Percentiles rank a stretch among this genome's conserved stretches.
phyloP scores from a whole-genome alignment of 2,113 vertebrate species.

The Conger conger region DNA sequence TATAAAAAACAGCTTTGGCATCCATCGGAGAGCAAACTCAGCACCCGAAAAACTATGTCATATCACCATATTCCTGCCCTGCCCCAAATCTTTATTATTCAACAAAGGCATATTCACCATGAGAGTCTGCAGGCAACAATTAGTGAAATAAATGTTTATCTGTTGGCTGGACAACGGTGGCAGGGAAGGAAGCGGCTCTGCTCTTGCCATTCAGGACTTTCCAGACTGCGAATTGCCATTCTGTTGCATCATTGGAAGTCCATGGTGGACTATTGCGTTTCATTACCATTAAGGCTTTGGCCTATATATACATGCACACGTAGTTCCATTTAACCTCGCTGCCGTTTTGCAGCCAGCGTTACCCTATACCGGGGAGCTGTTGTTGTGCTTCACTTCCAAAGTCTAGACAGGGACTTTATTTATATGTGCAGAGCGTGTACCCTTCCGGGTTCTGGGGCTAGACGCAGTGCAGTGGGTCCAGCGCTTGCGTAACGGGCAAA shows the following conservation, averaged over 20 bases:
- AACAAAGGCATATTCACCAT: background rate
- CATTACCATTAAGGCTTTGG: constrained; percentile 35
- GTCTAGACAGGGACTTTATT: constrained; percentile 35
- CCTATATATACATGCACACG: constrained; percentile 34
- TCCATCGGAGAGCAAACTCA: too few relatives aligned
- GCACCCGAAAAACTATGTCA: too few relatives aligned
- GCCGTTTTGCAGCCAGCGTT: background rate
- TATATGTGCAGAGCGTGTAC: constrained; percentile 5
- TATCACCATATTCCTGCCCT: too few relatives aligned
- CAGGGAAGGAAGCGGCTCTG: background rate
- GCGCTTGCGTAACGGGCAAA: constrained; percentile 19
- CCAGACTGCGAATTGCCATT: constrained; percentile 39
- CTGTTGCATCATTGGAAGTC: constrained; percentile 47
- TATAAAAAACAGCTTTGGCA: too few relatives aligned
- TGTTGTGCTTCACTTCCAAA: constrained; percentile 1
- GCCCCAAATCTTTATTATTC: constrained; percentile 29
- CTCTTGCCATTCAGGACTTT: constrained; percentile 41
- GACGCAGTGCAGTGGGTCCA: constrained; percentile 7
- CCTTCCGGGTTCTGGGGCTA: background rate
- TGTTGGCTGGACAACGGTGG: constrained; percentile 27
- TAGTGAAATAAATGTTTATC: constrained; percentile 36
- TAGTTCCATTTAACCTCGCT: constrained; percentile 31
- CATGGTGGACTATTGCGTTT: constrained; percentile 35
- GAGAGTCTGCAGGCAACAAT: constrained; percentile 20
- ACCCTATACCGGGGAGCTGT: constrained; percentile 13